Evolutionary conservation across 2,888 invertebrate genomes (phyloP).

Genomic region (Camptogramma bilineatum): DNA sequence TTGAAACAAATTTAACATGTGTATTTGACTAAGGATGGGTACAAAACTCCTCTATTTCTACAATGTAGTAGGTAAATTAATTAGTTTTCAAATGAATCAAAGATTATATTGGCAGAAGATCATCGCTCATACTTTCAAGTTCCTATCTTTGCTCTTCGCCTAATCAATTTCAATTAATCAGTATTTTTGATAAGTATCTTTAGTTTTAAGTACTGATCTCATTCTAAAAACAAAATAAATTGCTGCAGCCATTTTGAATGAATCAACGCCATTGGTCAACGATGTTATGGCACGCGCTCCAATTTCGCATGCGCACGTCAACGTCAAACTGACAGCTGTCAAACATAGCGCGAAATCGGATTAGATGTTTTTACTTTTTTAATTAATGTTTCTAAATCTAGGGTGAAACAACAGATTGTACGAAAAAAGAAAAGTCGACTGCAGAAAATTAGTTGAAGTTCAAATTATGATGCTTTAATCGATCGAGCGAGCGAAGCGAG

Average conservation of each 20-base stretch:
- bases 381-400: slow-evolving; percentile 20
- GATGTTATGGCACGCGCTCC: slow-evolving; percentile 30
- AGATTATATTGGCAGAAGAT: background rate
- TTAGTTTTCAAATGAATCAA: background rate
- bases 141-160: background rate
- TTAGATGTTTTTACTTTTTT: slow-evolving; percentile 24
- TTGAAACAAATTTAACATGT: background rate
- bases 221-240: slow-evolving; percentile 18
- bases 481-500: too few relatives aligned
- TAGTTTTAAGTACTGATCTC: slow-evolving; percentile 8
- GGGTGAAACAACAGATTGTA: background rate
- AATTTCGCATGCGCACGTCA: slow-evolving; percentile 30
- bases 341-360: slow-evolving; percentile 36
- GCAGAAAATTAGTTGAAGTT: background rate
- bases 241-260: slow-evolving; percentile 28
- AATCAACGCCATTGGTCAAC: slow-evolving; percentile 29
- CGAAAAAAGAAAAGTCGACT: background rate
- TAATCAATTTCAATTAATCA: slow-evolving; percentile 20
- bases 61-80: slow-evolving; percentile 2
- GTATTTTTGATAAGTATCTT: too few relatives aligned
- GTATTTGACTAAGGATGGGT: background rate
- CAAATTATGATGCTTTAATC: too few relatives aligned
- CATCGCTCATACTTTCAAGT: background rate
- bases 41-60: too few relatives aligned
- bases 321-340: slow-evolving; percentile 45